phyloP scores from a whole-genome alignment of 2,888 invertebrate species.

The Globia sparganii region DNA sequence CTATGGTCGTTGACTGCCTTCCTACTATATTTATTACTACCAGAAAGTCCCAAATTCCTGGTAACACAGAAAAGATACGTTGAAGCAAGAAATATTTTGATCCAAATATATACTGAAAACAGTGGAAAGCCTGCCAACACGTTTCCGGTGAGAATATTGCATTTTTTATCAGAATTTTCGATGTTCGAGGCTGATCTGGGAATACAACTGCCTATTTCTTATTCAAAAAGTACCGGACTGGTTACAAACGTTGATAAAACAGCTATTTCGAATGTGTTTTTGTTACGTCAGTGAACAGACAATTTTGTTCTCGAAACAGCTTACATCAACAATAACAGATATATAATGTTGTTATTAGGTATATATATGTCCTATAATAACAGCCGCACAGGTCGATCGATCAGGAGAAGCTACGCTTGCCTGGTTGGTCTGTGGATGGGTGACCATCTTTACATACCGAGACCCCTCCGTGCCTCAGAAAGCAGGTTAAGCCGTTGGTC shows the following conservation, averaged over 20 bases:
- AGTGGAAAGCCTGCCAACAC: constrained; percentile 78
- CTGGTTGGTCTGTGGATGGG: no score
- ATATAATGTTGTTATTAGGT: no score
- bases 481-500: no score
- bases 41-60: constrained; percentile 84
- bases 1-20: constrained; percentile 77
- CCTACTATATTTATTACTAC: constrained; percentile 75
- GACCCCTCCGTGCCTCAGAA: no score
- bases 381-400: no score
- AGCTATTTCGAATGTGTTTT: constrained; percentile 1
- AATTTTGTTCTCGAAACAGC: background rate
- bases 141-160: constrained; percentile 75
- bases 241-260: constrained; percentile 25
- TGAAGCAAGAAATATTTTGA: constrained; percentile 79
- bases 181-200: constrained; percentile 26
- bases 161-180: constrained; percentile 31
- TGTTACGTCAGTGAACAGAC: background rate
- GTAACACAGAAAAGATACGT: constrained; percentile 79
- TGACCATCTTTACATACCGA: no score
- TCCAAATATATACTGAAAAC: constrained; percentile 80
- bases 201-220: constrained; percentile 34
- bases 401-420: no score
- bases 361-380: no score
- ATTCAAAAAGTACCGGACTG: constrained; percentile 25
- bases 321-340: no score